Evolutionary conservation across 2,888 invertebrate genomes (phyloP), one percentile per base, ranked within the genome.

Genomic region (Spatulosminthurus flaviceps): DNA sequence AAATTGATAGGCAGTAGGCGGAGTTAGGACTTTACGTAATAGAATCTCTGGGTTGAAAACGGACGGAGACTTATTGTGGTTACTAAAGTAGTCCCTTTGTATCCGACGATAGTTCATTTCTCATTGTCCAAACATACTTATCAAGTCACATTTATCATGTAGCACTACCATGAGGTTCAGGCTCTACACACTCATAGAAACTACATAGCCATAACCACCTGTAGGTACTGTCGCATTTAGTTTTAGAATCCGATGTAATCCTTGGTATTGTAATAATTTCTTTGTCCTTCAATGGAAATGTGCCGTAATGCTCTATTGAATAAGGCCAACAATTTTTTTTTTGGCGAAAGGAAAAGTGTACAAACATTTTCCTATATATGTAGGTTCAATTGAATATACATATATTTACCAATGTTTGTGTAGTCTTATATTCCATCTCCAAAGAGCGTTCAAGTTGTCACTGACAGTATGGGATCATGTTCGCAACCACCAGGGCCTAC

Each of bases 91-190:
- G 22, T 64, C 24, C 22, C 64, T 22, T 64, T 64, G 24, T 22
- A 26, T 64, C 64, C 64, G 24, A 73, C 29, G 60, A 43, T 73
- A 28, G 60, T 42, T 77, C 77, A 77, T 77, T 77, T 77, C 77
- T 77, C 77, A 77, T 77, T 77, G 77, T 77, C 69, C 69, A 22
- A 77, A 67, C 77, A 77, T 77, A 77, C 77, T 77, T 77, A 77
- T 77, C 77, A 77, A 67, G 77, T 77, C 77, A 41, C 67, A 77
- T 77, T 77, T 77, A 77, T 77, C 77, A 77, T 77, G 26, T 51
- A 9, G 51, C 51, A 77, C n/a, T 1, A n/a, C n/a, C n/a, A n/a
- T n/a, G 29, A n/a, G n/a, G 34, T 74, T 51, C 26, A 9, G 16
- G 66, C 9, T 22, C 7, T n/a, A 67, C 28, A 67, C 9, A 24